Evolutionary conservation across 2,797 vertebrate genomes (phyloP).

Genomic region (Etheostoma nigrum): DNA sequence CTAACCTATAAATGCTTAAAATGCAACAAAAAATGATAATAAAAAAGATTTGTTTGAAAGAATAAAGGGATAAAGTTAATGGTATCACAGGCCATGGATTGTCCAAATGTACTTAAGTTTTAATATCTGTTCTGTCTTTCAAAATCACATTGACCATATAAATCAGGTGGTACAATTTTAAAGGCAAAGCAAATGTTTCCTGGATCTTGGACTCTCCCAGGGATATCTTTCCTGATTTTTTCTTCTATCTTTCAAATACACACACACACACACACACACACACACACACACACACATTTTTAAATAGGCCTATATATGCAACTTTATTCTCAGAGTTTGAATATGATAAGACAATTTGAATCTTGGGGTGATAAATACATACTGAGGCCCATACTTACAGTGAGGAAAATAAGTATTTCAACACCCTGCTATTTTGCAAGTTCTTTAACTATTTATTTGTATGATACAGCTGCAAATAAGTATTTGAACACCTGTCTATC

Average conservation of each 20-base stretch:
- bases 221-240: too few relatives aligned
- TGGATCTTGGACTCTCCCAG: not conserved
- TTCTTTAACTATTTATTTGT: too few relatives aligned
- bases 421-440: too few relatives aligned
- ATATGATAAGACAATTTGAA: not conserved
- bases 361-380: not conserved
- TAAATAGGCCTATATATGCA: too few relatives aligned
- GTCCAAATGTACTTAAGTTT: not conserved
- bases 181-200: conserved; percentile 70
- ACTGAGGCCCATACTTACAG: not conserved
- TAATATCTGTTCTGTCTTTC: not conserved
- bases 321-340: not conserved
- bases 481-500: too few relatives aligned
- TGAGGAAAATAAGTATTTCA: too few relatives aligned
- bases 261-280: too few relatives aligned
- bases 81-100: not conserved
- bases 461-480: too few relatives aligned
- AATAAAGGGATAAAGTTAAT: conserved; percentile 20
- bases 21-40: too few relatives aligned
- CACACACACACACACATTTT: too few relatives aligned
- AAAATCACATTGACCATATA: not conserved
- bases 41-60: not conserved
- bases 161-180: conserved; percentile 1
- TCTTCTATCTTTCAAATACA: too few relatives aligned
- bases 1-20: too few relatives aligned